Evolutionary conservation across 1,140 invertebrate species (phyloP), one percentile per base, ranked within the genome.

Genomic region (Potamilus streckersoni): DNA sequence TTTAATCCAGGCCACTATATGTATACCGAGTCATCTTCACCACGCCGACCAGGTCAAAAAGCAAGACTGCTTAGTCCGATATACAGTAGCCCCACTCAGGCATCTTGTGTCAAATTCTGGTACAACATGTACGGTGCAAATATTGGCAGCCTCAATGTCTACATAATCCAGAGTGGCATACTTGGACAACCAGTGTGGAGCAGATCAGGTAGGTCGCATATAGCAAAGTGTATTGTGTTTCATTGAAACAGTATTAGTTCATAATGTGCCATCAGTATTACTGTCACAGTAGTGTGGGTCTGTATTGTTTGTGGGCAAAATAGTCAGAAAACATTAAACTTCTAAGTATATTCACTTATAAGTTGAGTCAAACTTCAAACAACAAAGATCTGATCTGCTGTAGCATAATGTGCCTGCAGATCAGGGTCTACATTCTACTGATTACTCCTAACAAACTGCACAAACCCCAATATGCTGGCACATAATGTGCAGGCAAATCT

Each of bases 101-200:
- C 76, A 16, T 79, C 84, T 49, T 87, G 85, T 78, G 57, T 88
- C 11, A 73, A 73, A 19, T 95, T 96, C 85, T 95, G 92, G 91
- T 93, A 91, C 82, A 94, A 95, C 83, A 95, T 96, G 95, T 94
- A 92, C 82, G 95, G 95, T 15, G 31, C 16, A 20, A 68, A 63
- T 23, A 84, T 86, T 31, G 85, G 83, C 16, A 82, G 73, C 5
- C 81, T 89, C 12, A 85, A 84, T 66, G 81, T 89, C 16, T 86
- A 84, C 72, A 75, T 69, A 17, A 31, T 76, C 61, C 27, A 69
- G 13, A 65, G 66, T 57, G 80, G 80, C 31, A 60, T 69, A 16
- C 49, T 66, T 62, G 61, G 74, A 60, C 38, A 66, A 63, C 62
- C 71, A 38, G 71, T 75, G 12, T 82, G 81, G 81, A 61, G 55